Percentiles rank a stretch among this genome's conserved stretches.
Conservation (phyloP, 2,113 vertebrate species). For the Mormyrus lacerda region DNA sequence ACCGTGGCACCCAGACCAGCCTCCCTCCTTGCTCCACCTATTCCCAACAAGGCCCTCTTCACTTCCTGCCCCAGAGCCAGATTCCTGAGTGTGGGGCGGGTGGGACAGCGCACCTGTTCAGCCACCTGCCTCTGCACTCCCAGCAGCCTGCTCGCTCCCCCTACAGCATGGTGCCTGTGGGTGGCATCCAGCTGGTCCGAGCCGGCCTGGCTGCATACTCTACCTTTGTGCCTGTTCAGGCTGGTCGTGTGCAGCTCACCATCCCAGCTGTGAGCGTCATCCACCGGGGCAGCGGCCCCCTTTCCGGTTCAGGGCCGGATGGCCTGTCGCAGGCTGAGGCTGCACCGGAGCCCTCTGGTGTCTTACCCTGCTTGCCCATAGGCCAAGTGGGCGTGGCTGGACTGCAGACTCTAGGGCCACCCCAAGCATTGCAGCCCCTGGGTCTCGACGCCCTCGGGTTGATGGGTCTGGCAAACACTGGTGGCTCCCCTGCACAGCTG, state of each 20-base stretch:
- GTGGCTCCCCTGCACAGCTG: slow-evolving; percentile 59
- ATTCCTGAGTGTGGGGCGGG: slow-evolving; percentile 40
- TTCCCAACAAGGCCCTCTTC: slow-evolving; percentile 48
- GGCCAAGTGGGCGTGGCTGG: slow-evolving; percentile 70
- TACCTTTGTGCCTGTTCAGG: slow-evolving; percentile 86
- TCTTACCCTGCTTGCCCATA: slow-evolving; percentile 81
- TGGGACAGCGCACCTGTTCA: slow-evolving; percentile 74
- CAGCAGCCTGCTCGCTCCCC: slow-evolving; percentile 75
- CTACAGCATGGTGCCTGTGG: slow-evolving; percentile 78
- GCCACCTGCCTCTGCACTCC: slow-evolving; percentile 91
- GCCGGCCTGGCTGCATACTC: slow-evolving; percentile 81
- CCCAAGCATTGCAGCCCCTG: slow-evolving; percentile 64
- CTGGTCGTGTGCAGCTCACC: slow-evolving; percentile 80
- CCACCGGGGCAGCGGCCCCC: slow-evolving; percentile 70
- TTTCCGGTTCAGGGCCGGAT: slow-evolving; percentile 41
- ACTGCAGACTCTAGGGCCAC: slow-evolving; percentile 61
- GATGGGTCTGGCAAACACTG: slow-evolving; percentile 72
- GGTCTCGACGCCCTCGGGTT: slow-evolving; percentile 77
- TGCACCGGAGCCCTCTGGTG: slow-evolving; percentile 61
- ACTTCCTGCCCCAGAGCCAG: slow-evolving; percentile 37
- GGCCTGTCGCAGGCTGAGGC: slow-evolving; percentile 25
- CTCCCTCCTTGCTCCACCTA: slow-evolving; percentile 13
- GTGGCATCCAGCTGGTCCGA: slow-evolving; percentile 87
- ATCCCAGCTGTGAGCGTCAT: slow-evolving; percentile 84
- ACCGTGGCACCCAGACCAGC: slow-evolving; percentile 54